Conservation (phyloP, 2,113 vertebrate genomes). For the Atractosteus spatula region DNA sequence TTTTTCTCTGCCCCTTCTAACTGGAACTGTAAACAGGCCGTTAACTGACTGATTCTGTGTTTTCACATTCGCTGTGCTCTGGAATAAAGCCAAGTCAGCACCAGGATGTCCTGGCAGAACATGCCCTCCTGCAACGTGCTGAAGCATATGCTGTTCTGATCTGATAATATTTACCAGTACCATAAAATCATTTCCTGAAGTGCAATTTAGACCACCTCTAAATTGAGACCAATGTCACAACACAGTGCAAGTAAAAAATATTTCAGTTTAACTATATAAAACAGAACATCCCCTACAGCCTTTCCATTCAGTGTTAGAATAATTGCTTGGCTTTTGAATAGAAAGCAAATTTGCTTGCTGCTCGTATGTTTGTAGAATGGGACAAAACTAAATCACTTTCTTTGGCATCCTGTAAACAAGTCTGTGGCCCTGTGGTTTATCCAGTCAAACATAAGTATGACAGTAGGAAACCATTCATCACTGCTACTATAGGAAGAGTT, state of each 20-base stretch:
- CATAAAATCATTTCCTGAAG: not conserved
- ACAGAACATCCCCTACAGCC: too few species aligned
- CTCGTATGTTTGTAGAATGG: too few species aligned
- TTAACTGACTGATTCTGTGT: constrained; percentile 13
- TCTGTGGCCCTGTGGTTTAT: too few species aligned
- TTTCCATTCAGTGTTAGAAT: too few species aligned
- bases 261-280: too few species aligned
- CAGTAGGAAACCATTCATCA: too few species aligned
- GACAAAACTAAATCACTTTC: too few species aligned
- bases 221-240: not conserved
- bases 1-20: not conserved
- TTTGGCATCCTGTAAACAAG: too few species aligned
- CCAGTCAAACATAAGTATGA: too few species aligned
- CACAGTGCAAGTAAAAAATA: not conserved
- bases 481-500: too few species aligned
- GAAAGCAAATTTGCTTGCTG: too few species aligned
- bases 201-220: not conserved
- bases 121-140: not conserved
- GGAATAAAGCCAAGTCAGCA: not conserved
- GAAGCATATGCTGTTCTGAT: constrained; percentile 8
- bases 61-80: not conserved
- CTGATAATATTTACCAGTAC: constrained; percentile 2
- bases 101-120: not conserved
- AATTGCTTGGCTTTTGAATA: too few species aligned
- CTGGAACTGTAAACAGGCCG: constrained; percentile 1